phyloP scores from a whole-genome alignment of 2,888 invertebrate species.

The Nesidiocoris tenuis region DNA sequence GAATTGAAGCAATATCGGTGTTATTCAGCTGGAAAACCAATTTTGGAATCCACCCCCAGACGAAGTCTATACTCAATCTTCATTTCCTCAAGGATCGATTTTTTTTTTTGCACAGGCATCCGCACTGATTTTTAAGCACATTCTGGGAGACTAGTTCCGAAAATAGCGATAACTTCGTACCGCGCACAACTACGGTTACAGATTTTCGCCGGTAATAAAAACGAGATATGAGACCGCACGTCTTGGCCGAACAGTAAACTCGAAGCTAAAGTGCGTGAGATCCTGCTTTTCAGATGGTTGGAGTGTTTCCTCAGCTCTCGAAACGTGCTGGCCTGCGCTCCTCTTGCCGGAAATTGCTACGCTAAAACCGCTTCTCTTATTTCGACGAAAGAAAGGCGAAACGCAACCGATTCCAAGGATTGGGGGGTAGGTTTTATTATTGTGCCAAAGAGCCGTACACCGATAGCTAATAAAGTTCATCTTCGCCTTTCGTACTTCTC shows the following conservation, averaged over 20 bases:
- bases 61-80: too few relatives aligned
- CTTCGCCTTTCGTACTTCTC: background rate
- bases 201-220: background rate
- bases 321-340: background rate
- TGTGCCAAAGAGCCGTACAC: background rate
- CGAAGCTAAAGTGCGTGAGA: background rate
- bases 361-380: background rate
- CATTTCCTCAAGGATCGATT: too few relatives aligned
- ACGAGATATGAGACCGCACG: background rate
- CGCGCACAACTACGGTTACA: too few relatives aligned
- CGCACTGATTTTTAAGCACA: too few relatives aligned
- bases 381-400: background rate
- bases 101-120: too few relatives aligned
- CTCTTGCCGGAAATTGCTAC: background rate
- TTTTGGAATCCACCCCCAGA: too few relatives aligned
- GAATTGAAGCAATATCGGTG: too few relatives aligned
- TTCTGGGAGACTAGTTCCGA: too few relatives aligned
- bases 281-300: background rate
- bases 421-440: background rate
- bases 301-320: constrained; percentile 17
- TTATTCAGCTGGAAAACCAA: too few relatives aligned
- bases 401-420: background rate
- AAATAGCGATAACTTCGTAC: too few relatives aligned
- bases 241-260: background rate
- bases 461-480: background rate